Evolutionary conservation across 1,140 invertebrate genomes (phyloP).

Genomic region (Eciton burchellii): DNA sequence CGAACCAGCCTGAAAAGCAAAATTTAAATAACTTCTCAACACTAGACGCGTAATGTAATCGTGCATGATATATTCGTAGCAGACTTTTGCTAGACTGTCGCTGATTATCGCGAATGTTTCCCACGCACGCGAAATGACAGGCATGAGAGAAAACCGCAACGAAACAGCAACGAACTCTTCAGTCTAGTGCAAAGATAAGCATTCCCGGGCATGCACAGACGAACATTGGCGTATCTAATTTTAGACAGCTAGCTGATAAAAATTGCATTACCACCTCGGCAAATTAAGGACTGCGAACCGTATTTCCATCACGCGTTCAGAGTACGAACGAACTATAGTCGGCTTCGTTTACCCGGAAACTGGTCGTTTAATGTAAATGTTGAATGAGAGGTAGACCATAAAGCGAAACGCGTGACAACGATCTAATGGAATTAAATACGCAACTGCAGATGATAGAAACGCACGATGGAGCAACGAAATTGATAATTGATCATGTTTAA

Average conservation of each 20-base stretch:
- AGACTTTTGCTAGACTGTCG: constrained; percentile 35
- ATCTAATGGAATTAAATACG: constrained; percentile 6
- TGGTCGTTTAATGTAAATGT: constrained; percentile 39
- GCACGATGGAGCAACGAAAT: background rate
- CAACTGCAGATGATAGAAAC: background rate
- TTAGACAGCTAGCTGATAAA: background rate
- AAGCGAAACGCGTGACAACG: background rate
- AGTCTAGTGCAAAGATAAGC: constrained; percentile 47
- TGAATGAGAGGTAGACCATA: background rate
- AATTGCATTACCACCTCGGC: background rate
- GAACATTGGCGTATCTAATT: constrained; percentile 10
- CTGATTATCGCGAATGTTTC: constrained; percentile 53
- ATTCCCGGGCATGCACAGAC: constrained; percentile 23
- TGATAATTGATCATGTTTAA: constrained; percentile 6
- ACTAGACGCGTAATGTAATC: background rate
- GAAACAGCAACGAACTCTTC: constrained; percentile 57
- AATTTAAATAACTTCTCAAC: background rate
- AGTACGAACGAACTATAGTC: background rate
- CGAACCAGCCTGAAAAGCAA: background rate
- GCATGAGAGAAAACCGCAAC: constrained; percentile 57
- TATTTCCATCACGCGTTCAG: background rate
- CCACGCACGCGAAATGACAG: constrained; percentile 67
- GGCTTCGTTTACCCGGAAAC: background rate
- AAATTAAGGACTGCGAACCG: background rate
- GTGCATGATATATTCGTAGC: background rate